These are phyloP conservation scores for Sipha flava DNA, from an alignment of 1,140 invertebrate species.

Conservation along the genomic window DNA sequence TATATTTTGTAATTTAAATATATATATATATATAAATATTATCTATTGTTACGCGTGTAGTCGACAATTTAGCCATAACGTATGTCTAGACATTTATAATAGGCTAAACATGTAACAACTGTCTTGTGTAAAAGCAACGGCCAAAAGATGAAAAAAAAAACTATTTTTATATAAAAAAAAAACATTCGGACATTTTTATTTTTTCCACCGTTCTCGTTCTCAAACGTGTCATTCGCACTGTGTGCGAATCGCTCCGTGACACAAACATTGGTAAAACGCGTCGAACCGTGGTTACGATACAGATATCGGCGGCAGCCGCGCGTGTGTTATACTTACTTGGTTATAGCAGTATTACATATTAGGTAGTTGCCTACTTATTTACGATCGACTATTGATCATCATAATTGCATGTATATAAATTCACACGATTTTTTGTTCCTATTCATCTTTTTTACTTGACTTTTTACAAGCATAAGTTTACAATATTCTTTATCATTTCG, in stretches of 20 bases:
- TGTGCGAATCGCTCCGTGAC: too few relatives aligned
- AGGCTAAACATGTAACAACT: background rate
- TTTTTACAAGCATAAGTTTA: too few relatives aligned
- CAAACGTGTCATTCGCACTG: background rate
- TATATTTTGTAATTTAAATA: background rate
- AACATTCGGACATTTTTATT: background rate
- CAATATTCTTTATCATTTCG: too few relatives aligned
- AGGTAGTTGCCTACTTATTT: too few relatives aligned
- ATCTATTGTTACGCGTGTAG: conserved; percentile 2
- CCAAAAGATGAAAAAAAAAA: background rate
- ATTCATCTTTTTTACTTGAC: too few relatives aligned
- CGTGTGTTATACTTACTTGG: background rate
- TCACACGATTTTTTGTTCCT: too few relatives aligned
- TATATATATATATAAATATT: background rate
- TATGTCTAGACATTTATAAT: background rate
- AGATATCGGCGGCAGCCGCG: too few relatives aligned
- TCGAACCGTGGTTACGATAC: too few relatives aligned
- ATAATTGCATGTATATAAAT: too few relatives aligned
- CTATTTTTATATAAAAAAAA: conserved; percentile 3
- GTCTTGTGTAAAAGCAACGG: background rate
- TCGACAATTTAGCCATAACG: background rate
- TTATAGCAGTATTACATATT: background rate
- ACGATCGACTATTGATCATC: too few relatives aligned
- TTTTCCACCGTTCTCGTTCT: too few relatives aligned
- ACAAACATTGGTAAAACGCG: too few relatives aligned